Evolutionary conservation across 2,797 vertebrate genomes (phyloP).

Genomic region (Intellagama lesueurii): DNA sequence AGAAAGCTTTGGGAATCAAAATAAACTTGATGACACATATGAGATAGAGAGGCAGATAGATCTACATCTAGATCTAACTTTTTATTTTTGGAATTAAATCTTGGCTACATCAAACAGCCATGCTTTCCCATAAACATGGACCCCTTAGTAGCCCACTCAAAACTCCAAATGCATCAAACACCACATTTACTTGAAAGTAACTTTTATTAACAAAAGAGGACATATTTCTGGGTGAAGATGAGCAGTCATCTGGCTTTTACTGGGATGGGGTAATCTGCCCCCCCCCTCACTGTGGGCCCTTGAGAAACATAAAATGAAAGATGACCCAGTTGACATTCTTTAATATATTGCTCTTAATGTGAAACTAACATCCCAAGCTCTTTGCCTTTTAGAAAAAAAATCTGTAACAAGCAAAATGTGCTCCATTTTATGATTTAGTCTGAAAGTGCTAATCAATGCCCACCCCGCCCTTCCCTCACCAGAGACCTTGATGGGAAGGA

Average conservation of each 20-base stretch:
- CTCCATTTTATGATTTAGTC: constrained; percentile 36
- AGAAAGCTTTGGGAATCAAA: too few relatives aligned
- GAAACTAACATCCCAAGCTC: constrained; percentile 26
- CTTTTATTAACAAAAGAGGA: background rate
- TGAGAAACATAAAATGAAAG: background rate
- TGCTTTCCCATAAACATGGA: background rate
- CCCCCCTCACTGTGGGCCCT: background rate
- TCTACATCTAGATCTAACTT: too few relatives aligned
- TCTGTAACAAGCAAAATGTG: constrained; percentile 45
- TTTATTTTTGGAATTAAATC: background rate
- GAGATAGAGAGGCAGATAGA: too few relatives aligned
- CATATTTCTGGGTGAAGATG: background rate
- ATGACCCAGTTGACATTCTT: constrained; percentile 13
- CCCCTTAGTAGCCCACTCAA: too few relatives aligned
- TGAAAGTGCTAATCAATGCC: constrained; percentile 62
- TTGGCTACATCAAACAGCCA: background rate
- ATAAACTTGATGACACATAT: too few relatives aligned
- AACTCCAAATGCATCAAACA: too few relatives aligned
- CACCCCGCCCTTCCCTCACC: constrained; percentile 17
- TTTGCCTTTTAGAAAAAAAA: background rate
- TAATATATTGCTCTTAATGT: constrained; percentile 34
- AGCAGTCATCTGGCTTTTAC: background rate
- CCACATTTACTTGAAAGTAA: background rate
- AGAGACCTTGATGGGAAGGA: constrained; percentile 53
- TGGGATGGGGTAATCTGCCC: fast-evolving